These are phyloP conservation scores for Strix occidentalis DNA, from an alignment of 2,797 vertebrate genomes.

Conservation along the genomic window DNA sequence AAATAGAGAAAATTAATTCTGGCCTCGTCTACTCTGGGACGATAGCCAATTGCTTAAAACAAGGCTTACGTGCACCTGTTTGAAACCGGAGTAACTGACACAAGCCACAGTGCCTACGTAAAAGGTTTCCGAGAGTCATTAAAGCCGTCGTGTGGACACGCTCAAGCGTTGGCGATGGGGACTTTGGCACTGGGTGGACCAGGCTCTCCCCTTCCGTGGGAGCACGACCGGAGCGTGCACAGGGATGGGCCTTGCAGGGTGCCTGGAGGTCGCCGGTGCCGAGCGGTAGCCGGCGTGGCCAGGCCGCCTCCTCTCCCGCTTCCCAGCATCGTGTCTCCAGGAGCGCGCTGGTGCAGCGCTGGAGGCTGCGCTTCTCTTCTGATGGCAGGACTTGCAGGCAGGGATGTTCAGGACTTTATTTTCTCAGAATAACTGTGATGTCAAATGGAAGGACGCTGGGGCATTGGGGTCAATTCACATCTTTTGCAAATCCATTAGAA, in stretches of 20 bases:
- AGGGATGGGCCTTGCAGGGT: background rate
- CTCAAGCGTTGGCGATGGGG: rapidly evolving
- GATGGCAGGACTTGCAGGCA: rapidly evolving
- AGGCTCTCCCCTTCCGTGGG: background rate
- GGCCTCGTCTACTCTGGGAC: background rate
- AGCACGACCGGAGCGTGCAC: rapidly evolving
- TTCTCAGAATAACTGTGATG: background rate
- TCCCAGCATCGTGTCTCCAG: background rate
- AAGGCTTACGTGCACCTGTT: background rate
- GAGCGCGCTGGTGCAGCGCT: rapidly evolving
- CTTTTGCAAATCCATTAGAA: background rate
- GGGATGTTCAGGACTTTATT: background rate
- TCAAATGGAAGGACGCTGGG: background rate
- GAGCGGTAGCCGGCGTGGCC: rapidly evolving
- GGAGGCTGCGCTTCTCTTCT: background rate
- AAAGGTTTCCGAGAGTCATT: background rate
- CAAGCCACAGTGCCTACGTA: background rate
- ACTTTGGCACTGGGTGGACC: background rate
- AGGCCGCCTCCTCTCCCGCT: background rate
- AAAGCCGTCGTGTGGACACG: rapidly evolving
- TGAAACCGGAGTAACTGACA: background rate
- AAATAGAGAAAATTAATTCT: constrained; percentile 1
- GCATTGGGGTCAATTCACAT: background rate
- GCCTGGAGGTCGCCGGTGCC: background rate
- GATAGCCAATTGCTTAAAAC: background rate